A percentile compares a stretch with the other conserved stretches of the same genome.
These are phyloP conservation scores for Apotomis capreana DNA, from an alignment of 2,888 invertebrate genomes.

Conservation along the genomic window DNA sequence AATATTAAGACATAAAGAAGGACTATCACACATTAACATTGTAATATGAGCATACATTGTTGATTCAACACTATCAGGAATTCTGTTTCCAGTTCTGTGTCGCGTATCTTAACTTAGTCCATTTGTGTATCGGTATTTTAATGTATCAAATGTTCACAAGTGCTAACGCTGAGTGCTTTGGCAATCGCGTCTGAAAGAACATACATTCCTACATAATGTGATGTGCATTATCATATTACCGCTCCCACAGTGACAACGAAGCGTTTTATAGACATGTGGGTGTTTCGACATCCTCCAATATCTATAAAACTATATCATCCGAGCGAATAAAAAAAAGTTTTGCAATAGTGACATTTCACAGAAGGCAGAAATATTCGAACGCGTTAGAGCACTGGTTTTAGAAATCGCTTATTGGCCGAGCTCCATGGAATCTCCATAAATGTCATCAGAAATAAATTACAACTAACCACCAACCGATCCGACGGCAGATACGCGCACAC, in stretches of 20 bases:
- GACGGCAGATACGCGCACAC: constrained; percentile 50
- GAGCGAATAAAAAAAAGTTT: constrained; percentile 50
- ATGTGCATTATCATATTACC: constrained; percentile 31
- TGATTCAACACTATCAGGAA: not conserved
- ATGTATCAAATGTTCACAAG: constrained; percentile 1
- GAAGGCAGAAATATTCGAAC: constrained; percentile 52
- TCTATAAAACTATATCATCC: constrained; percentile 46
- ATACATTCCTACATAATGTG: constrained; percentile 34
- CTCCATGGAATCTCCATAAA: constrained; percentile 72
- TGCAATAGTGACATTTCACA: constrained; percentile 54
- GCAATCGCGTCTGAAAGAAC: constrained; percentile 14
- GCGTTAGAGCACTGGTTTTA: constrained; percentile 61
- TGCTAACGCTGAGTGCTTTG: constrained; percentile 12
- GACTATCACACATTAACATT: too few relatives aligned
- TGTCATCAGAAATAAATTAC: constrained; percentile 75
- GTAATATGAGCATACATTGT: not conserved
- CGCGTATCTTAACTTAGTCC: not conserved
- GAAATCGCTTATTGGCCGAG: constrained; percentile 67
- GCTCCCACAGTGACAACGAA: constrained; percentile 23
- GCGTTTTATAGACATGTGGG: constrained; percentile 42
- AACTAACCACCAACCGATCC: constrained; percentile 50
- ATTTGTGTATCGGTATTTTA: constrained; percentile 2
- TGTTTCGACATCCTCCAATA: constrained; percentile 44
- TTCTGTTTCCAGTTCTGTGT: not conserved
- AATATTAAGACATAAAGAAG: too few relatives aligned